A percentile compares a stretch with the other conserved stretches of the same genome.
These are phyloP conservation scores for Discoglossus pictus DNA, from an alignment of 2,797 vertebrate genomes.

Conservation along the genomic window DNA sequence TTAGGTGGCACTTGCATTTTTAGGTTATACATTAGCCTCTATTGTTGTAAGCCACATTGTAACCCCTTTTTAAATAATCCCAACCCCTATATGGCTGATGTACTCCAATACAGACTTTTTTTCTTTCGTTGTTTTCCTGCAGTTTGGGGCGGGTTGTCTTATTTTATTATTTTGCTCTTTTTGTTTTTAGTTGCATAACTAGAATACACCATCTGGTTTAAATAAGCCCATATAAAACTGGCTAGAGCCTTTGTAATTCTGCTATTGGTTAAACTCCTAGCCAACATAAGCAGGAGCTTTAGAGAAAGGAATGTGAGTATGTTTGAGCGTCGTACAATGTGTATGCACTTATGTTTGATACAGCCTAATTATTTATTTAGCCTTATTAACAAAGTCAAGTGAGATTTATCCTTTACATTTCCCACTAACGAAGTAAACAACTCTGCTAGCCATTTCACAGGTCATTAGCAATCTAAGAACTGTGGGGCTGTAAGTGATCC, in stretches of 20 bases:
- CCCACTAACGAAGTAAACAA: background rate
- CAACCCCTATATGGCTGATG: too few relatives aligned
- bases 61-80: too few relatives aligned
- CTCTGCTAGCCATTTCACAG: slow-evolving; percentile 5
- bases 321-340: background rate
- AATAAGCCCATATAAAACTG: background rate
- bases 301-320: background rate
- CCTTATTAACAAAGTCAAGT: slow-evolving; percentile 2
- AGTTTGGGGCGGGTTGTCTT: too few relatives aligned
- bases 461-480: slow-evolving; percentile 1
- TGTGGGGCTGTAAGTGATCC: slow-evolving; percentile 12
- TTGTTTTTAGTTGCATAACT: too few relatives aligned
- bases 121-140: too few relatives aligned
- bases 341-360: too few relatives aligned
- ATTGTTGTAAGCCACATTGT: too few relatives aligned
- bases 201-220: background rate
- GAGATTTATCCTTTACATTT: background rate
- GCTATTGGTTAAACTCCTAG: background rate
- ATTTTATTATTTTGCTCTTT: too few relatives aligned
- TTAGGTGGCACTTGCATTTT: too few relatives aligned
- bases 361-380: background rate
- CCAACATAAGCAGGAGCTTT: slow-evolving; percentile 13
- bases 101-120: too few relatives aligned
- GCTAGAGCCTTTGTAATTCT: background rate
- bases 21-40: too few relatives aligned